A percentile compares a stretch with the other conserved stretches of the same genome.
Conservation (phyloP, 2,797 vertebrate genomes). For the Gouania willdenowi region DNA sequence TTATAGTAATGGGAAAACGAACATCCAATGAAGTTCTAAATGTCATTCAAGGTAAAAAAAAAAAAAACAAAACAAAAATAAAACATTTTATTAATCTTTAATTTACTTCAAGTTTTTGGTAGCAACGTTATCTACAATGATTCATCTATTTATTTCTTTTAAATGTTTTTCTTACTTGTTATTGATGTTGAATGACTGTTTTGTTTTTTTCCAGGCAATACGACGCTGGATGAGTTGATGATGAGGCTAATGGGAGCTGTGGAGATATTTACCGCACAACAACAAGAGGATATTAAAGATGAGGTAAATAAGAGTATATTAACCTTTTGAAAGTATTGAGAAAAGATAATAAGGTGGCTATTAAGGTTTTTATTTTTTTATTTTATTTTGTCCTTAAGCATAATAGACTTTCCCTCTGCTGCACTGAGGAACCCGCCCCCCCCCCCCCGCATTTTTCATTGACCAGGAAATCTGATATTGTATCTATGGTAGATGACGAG, state of each 20-base stretch:
- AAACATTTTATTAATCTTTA: too few relatives aligned
- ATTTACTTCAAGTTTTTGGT: too few relatives aligned
- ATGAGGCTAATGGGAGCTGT: constrained; percentile 98
- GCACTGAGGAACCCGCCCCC: background rate
- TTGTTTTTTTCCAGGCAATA: constrained; percentile 82
- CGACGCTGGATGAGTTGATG: constrained; percentile 98
- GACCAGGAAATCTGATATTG: background rate
- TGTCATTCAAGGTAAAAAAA: constrained; percentile 99
- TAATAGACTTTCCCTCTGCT: background rate
- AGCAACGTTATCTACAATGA: too few relatives aligned
- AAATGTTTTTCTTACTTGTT: background rate
- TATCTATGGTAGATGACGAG: too few relatives aligned
- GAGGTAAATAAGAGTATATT: constrained; percentile 86
- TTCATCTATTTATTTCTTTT: background rate
- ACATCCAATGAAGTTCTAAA: constrained; percentile 98
- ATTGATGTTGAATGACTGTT: background rate
- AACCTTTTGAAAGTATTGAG: too few relatives aligned
- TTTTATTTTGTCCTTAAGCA: background rate
- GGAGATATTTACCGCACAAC: constrained; percentile 98
- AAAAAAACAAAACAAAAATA: too few relatives aligned
- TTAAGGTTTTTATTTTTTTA: background rate
- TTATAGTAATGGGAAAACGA: constrained; percentile 97
- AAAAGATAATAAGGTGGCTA: too few relatives aligned
- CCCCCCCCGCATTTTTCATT: too few relatives aligned
- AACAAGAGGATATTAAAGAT: constrained; percentile 98